Percentiles rank a stretch among this genome's conserved stretches.
Evolutionary conservation across 2,797 vertebrate species (phyloP).

Genomic region (Heteromormyrus szaboi): DNA sequence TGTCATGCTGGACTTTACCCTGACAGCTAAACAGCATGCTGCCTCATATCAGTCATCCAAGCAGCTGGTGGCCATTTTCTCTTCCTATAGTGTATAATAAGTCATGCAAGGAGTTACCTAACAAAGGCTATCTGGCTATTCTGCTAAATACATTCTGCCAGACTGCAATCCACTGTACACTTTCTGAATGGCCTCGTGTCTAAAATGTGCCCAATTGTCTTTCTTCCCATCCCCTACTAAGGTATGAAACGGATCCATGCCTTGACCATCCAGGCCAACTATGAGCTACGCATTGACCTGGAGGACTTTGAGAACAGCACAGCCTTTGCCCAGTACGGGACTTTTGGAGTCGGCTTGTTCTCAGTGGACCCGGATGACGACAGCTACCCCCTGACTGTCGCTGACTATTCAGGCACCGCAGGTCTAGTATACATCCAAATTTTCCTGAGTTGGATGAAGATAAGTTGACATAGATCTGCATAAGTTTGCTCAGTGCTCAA

Average conservation of each 20-base stretch:
- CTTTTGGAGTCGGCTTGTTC: constrained; percentile 79
- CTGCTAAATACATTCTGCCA: neutral
- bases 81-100: neutral
- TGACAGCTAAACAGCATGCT: neutral
- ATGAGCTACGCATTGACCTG: constrained; percentile 82
- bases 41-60: neutral
- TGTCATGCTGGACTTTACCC: neutral
- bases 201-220: neutral
- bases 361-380: constrained; percentile 88
- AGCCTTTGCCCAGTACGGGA: constrained; percentile 74
- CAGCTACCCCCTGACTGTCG: constrained; percentile 74
- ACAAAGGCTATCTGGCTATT: neutral
- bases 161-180: no score
- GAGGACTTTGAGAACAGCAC: constrained; percentile 87
- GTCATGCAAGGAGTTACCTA: neutral
- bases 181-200: neutral
- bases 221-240: constrained; percentile 36
- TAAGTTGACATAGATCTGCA: neutral
- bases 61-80: neutral
- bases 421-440: constrained; percentile 53
- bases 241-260: constrained; percentile 77
- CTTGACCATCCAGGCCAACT: constrained; percentile 76
- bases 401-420: constrained; percentile 81
- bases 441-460: neutral
- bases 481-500: neutral